Evolutionary conservation across 1,140 invertebrate genomes (phyloP).

Genomic region (Plectus sambesii): DNA sequence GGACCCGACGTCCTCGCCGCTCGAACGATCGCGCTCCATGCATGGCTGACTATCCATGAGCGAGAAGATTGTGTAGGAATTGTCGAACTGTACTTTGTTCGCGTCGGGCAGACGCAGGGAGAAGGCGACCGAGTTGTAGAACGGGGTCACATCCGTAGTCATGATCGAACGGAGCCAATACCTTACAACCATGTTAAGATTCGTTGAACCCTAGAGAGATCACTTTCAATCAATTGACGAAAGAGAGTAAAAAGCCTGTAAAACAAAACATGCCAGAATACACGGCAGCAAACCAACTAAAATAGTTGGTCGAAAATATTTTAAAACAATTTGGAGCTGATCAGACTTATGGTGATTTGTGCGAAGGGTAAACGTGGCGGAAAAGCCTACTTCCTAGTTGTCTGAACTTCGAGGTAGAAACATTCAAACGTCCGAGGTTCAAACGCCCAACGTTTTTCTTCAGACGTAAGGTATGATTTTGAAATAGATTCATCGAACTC

Average conservation of each 20-base stretch:
- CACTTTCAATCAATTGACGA: neutral
- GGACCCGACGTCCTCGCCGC: slow-evolving; percentile 90
- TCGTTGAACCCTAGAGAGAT: too few species aligned
- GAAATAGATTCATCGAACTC: too few species aligned
- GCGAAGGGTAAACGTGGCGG: too few species aligned
- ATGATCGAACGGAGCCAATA: slow-evolving; percentile 95
- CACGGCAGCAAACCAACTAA: slow-evolving; percentile 1
- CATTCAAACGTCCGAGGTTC: too few species aligned
- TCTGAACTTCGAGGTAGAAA: too few species aligned
- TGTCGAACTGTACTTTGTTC: slow-evolving; percentile 89
- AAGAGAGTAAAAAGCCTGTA: slow-evolving; percentile 6
- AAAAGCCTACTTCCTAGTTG: too few species aligned
- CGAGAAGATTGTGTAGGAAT: slow-evolving; percentile 91
- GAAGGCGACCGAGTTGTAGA: slow-evolving; percentile 89
- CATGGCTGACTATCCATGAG: slow-evolving; percentile 93
- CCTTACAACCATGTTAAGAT: too few species aligned
- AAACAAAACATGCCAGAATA: neutral
- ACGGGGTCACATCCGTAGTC: slow-evolving; percentile 94
- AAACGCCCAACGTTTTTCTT: too few species aligned
- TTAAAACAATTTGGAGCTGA: too few species aligned
- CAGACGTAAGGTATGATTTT: too few species aligned
- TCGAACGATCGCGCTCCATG: slow-evolving; percentile 95
- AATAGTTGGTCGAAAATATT: slow-evolving; percentile 3
- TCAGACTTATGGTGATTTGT: too few species aligned
- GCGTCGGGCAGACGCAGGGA: slow-evolving; percentile 73